These are phyloP conservation scores for Plecturocebus donacophilus DNA, from an alignment of 2,113 vertebrate species.

Conservation along the genomic window DNA sequence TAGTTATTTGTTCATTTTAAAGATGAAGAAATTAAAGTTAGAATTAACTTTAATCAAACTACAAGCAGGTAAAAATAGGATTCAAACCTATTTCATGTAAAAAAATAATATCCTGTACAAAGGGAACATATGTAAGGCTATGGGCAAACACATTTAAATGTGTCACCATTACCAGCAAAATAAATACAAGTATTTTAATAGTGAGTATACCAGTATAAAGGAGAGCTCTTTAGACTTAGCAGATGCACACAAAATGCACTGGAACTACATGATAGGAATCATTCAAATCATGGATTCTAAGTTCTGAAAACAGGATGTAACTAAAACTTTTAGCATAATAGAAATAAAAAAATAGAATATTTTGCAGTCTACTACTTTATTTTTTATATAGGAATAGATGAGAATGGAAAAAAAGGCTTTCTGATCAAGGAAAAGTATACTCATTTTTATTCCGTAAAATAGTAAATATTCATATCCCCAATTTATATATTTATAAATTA, in stretches of 20 bases:
- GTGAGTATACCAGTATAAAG: neutral
- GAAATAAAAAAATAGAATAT: neutral
- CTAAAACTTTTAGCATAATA: neutral
- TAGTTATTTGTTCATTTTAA: neutral
- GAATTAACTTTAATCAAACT: neutral
- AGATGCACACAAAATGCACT: neutral
- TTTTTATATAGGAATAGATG: neutral
- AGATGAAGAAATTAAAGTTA: slow-evolving; percentile 3
- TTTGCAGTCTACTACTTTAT: neutral
- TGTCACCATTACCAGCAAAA: neutral
- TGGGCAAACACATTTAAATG: neutral
- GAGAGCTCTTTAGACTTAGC: neutral
- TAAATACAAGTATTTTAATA: neutral
- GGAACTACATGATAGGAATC: neutral
- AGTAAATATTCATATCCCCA: neutral
- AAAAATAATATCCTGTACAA: neutral
- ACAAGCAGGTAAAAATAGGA: neutral
- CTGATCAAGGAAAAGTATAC: neutral
- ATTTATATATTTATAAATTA: neutral
- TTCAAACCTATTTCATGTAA: neutral
- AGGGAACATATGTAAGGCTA: neutral
- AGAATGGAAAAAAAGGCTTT: neutral
- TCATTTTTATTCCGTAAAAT: slow-evolving; percentile 45
- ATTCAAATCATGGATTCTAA: neutral
- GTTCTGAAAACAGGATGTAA: neutral